Base-by-base conservation (phyloP, 1,140 invertebrate genomes). In the Drosophila funebris region DNA sequence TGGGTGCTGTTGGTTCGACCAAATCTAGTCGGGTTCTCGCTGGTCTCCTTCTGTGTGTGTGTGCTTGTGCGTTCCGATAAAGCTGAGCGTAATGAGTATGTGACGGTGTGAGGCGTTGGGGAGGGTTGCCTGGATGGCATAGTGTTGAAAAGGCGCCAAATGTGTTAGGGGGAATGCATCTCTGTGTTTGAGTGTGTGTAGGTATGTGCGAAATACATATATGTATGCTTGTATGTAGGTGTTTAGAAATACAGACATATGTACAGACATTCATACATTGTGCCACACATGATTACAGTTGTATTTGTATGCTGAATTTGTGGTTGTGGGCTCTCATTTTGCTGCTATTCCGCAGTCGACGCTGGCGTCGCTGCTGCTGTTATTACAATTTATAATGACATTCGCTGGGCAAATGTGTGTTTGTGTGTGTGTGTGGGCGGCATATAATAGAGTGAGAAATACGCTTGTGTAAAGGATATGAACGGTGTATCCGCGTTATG, bases 321-420 rank as follows among this genome's bases (percentile, higher is more conserved):
- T 88, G 84, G 84, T 88, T 70, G 66, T 53, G 54, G 54, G 13
- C 66, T 52, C 11, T 64, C 37, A 33, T 54, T 56, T 60, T 46
- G 54, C 54, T 44, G 52, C 44, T 41, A 24, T 39, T n/a, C 70
- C 76, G 78, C 76, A 76, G 81, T 68, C 63, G 24, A 33, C 78
- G 78, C 33, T 14, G 61, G 61, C 83, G 78, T 76, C 73, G 57
- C 83, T 89, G 83, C 68, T 62, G 48, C 68, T 88, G 84, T 85
- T 89, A 89, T 89, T 90, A 89, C 84, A 89, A 89, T 89, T 89
- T 89, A 89, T 89, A 89, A 89, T 89, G 85, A 89, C 85, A 84
- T 89, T 90, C 70, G 61, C 54, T 66, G 67, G 63, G 31, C 37
- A 29, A 7, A 27, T 62, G 67, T 66, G 27, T 39, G 20, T 70